Evolutionary conservation across 92 coral and sea anemone species (phyloP).

Genomic region (Porites divaricata): DNA sequence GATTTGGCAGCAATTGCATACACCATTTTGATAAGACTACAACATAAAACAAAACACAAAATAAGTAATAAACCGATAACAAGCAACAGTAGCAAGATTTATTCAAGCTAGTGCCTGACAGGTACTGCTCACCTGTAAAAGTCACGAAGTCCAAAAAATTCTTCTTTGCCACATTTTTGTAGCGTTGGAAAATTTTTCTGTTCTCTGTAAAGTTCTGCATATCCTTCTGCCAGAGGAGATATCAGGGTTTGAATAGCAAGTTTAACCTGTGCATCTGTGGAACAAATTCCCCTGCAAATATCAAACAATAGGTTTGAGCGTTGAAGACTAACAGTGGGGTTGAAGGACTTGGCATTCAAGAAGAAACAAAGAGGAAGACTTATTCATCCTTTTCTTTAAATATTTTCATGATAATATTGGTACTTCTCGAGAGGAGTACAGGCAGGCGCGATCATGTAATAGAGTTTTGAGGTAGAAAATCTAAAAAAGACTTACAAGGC

Average conservation of each 20-base stretch:
- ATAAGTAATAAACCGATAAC: neutral
- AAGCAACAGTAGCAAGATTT: neutral
- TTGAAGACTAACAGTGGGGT: neutral
- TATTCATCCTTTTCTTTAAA: too few species aligned
- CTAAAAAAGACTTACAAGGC: conserved; percentile 56
- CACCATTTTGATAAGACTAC: conserved; percentile 88
- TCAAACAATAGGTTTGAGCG: neutral
- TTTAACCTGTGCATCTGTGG: conserved; percentile 57
- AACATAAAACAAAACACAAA: neutral
- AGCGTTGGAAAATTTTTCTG: conserved; percentile 71
- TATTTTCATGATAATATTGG: too few species aligned
- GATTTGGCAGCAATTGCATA: conserved; percentile 63
- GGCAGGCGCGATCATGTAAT: too few species aligned
- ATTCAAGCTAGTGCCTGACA: neutral
- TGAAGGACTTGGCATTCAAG: too few species aligned
- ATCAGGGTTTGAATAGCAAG: conserved; percentile 48
- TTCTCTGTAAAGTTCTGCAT: conserved; percentile 64
- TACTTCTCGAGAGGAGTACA: too few species aligned
- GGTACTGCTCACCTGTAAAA: conserved; percentile 72
- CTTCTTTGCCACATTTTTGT: conserved; percentile 69
- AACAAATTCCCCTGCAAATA: conserved; percentile 80
- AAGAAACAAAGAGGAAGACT: too few species aligned
- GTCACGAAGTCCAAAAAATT: conserved; percentile 89
- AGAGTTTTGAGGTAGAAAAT: neutral
- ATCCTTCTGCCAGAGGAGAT: conserved; percentile 70